Percentiles rank a stretch among this genome's conserved stretches.
These are phyloP conservation scores for Xiphophorus maculatus DNA, from an alignment of 2,113 vertebrate species.

Conservation along the genomic window DNA sequence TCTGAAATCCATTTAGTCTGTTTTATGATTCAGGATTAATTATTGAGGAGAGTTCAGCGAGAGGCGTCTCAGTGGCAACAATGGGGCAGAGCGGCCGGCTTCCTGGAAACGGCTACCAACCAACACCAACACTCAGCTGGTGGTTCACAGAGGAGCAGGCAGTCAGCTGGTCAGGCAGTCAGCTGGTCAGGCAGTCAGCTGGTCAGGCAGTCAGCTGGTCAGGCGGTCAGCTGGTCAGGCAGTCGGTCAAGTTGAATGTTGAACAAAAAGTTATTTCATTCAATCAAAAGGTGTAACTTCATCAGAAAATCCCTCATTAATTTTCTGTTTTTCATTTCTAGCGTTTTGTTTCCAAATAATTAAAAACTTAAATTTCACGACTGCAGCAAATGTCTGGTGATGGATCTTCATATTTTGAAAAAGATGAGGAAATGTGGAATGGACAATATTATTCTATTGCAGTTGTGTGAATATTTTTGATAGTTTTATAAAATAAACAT, in stretches of 20 bases:
- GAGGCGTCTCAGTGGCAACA: slow-evolving; percentile 16
- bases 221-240: no score
- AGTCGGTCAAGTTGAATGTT: no score
- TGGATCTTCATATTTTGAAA: slow-evolving; percentile 24
- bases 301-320: not conserved
- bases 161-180: no score
- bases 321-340: not conserved
- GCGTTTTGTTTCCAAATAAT: slow-evolving; percentile 7
- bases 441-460: slow-evolving; percentile 38
- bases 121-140: not conserved
- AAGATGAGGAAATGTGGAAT: slow-evolving; percentile 56
- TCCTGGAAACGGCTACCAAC: no score
- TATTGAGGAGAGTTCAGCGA: slow-evolving; percentile 30
- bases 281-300: not conserved
- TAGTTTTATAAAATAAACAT: not conserved
- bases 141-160: no score
- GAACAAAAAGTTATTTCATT: no score
- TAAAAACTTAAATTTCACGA: slow-evolving; percentile 36
- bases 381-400: slow-evolving; percentile 35
- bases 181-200: no score
- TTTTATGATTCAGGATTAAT: slow-evolving; percentile 40
- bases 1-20: slow-evolving; percentile 21
- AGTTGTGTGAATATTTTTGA: slow-evolving; percentile 1
- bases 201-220: no score
- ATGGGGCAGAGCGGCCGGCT: not conserved